These are phyloP conservation scores for Nymphalis io DNA, from an alignment of 1,140 invertebrate genomes.

Conservation along the genomic window DNA sequence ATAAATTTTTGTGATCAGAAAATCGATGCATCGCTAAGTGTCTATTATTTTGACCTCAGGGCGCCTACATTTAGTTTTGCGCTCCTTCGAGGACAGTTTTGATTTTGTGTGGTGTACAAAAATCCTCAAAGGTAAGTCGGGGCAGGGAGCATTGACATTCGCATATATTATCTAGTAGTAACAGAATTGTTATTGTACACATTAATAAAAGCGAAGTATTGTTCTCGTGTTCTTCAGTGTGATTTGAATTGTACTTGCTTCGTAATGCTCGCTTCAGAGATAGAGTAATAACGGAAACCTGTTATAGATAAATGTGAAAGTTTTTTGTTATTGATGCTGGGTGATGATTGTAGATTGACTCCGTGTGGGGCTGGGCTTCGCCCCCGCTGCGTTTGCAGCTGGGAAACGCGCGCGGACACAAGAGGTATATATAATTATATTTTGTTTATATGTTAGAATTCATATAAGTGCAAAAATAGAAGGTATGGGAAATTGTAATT, in stretches of 20 bases:
- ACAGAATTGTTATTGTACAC: constrained; percentile 47
- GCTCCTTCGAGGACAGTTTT: constrained; percentile 60
- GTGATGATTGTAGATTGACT: constrained; percentile 87
- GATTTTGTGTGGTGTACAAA: constrained; percentile 51
- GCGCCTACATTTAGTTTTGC: constrained; percentile 50
- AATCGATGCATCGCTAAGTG: constrained; percentile 67
- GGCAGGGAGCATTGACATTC: constrained; percentile 62
- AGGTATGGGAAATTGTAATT: neutral
- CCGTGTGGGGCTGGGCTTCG: constrained; percentile 95
- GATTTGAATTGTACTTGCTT: neutral
- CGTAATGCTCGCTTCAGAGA: neutral
- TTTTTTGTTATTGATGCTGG: constrained; percentile 44
- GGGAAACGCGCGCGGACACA: constrained; percentile 83
- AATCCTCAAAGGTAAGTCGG: constrained; percentile 74
- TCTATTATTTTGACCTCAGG: constrained; percentile 50
- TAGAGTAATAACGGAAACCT: constrained; percentile 7
- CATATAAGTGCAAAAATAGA: neutral
- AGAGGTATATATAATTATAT: constrained; percentile 66
- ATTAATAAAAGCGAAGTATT: constrained; percentile 33
- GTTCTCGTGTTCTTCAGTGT: constrained; percentile 18
- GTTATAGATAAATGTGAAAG: constrained; percentile 29
- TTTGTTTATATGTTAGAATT: neutral
- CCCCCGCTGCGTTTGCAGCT: constrained; percentile 92
- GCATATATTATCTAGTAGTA: constrained; percentile 65
- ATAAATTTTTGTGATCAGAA: constrained; percentile 65